Evolutionary conservation across 2,888 invertebrate genomes (phyloP).

Genomic region (Amphipyra tragopoginis): DNA sequence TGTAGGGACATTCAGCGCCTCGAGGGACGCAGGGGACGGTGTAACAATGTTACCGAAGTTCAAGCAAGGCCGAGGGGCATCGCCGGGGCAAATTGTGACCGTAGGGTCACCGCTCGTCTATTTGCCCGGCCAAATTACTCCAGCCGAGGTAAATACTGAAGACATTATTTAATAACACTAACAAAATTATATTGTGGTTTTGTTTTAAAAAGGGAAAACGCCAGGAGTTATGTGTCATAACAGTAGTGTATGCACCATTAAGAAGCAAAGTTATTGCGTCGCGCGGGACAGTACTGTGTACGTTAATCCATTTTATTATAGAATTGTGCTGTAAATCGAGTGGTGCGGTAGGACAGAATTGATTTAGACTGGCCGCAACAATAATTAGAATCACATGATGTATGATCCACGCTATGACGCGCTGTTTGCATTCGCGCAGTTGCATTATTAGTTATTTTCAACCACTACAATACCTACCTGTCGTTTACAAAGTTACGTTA

Average conservation of each 20-base stretch:
- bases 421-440: constrained; percentile 47
- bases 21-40: constrained; percentile 81
- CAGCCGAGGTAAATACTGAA: constrained; percentile 76
- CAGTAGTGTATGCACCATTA: constrained; percentile 78
- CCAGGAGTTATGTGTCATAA: constrained; percentile 72
- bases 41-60: constrained; percentile 87
- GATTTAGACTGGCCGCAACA: constrained; percentile 80
- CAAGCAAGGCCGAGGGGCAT: constrained; percentile 82
- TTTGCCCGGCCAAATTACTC: constrained; percentile 81
- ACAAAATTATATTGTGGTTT: constrained; percentile 63
- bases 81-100: constrained; percentile 82
- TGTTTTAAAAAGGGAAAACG: constrained; percentile 68
- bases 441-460: constrained; percentile 51
- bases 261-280: constrained; percentile 78
- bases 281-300: constrained; percentile 59
- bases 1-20: constrained; percentile 82
- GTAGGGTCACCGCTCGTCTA: constrained; percentile 81
- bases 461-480: constrained; percentile 30
- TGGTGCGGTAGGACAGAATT: constrained; percentile 71
- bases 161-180: constrained; percentile 78
- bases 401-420: constrained; percentile 52
- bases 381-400: constrained; percentile 81
- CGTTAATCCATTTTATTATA: constrained; percentile 79
- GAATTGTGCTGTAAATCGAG: constrained; percentile 77
- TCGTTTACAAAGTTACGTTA: constrained; percentile 39